Percentiles rank a stretch among this genome's conserved stretches.
phyloP scores from a whole-genome alignment of 2,797 vertebrate species.

The Eutrigla gurnardus region DNA sequence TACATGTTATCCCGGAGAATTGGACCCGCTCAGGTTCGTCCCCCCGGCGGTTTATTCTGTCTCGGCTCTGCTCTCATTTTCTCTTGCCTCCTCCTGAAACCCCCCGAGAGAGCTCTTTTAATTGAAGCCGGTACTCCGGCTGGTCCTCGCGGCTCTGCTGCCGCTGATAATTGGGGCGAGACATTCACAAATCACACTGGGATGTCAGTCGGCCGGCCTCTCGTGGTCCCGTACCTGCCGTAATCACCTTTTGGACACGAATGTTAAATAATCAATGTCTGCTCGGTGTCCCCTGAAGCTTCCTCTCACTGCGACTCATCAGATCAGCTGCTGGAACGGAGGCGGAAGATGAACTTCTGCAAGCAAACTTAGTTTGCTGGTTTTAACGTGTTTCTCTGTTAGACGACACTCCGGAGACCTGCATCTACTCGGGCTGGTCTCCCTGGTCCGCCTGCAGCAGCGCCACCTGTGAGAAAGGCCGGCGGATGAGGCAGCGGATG shows the following conservation, averaged over 20 bases:
- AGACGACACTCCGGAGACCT: constrained; percentile 96
- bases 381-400: background rate
- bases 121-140: constrained; percentile 54
- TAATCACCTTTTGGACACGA: constrained; percentile 48
- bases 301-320: constrained; percentile 4
- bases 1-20: constrained; percentile 52
- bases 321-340: background rate
- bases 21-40: constrained; percentile 45
- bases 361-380: too few relatives aligned
- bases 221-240: constrained; percentile 22
- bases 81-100: constrained; percentile 28
- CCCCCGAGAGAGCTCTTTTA: constrained; percentile 50
- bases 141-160: constrained; percentile 43
- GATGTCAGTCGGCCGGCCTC: constrained; percentile 40
- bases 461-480: constrained; percentile 94
- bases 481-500: constrained; percentile 97
- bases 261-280: constrained; percentile 43
- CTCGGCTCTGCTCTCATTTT: constrained; percentile 43
- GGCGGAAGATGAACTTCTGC: too few relatives aligned
- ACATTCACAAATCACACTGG: constrained; percentile 59
- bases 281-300: background rate
- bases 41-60: constrained; percentile 31
- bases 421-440: constrained; percentile 98
- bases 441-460: constrained; percentile 97
- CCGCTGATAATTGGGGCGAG: constrained; percentile 69